phyloP scores from a whole-genome alignment of 2,113 vertebrate species.

The Gopherus evgoodei region DNA sequence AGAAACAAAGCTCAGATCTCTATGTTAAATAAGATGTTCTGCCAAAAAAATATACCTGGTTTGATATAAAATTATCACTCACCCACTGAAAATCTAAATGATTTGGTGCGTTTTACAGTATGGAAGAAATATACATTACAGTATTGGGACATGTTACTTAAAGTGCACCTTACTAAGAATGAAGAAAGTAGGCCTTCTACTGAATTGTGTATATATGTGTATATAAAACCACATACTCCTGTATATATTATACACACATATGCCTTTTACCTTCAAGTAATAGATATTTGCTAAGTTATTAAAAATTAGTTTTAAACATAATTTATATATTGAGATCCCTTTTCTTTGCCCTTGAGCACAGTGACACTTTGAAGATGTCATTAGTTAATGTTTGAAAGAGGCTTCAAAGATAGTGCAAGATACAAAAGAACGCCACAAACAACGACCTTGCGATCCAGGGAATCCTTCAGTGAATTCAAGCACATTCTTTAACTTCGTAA shows the following conservation, averaged over 20 bases:
- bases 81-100: not conserved
- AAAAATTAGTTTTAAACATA: slow-evolving; percentile 42
- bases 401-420: slow-evolving; percentile 62
- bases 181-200: not conserved
- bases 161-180: not conserved
- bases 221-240: not conserved
- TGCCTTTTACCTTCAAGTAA: slow-evolving; percentile 49
- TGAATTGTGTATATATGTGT: not conserved
- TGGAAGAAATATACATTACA: not conserved
- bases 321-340: slow-evolving; percentile 57
- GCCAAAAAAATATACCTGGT: not conserved
- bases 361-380: slow-evolving; percentile 71
- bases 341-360: slow-evolving; percentile 70
- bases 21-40: not conserved
- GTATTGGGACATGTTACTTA: not conserved
- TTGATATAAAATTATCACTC: not conserved
- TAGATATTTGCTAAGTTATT: slow-evolving; percentile 52
- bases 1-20: slow-evolving; percentile 5
- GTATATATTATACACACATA: not conserved
- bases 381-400: slow-evolving; percentile 71
- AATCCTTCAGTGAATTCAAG: slow-evolving; percentile 65
- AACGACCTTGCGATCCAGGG: slow-evolving; percentile 34
- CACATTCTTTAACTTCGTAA: slow-evolving; percentile 67
- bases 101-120: not conserved
- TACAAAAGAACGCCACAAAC: slow-evolving; percentile 58